Conservation (phyloP, 2,888 invertebrate genomes). For the Oxytorus armatus region DNA sequence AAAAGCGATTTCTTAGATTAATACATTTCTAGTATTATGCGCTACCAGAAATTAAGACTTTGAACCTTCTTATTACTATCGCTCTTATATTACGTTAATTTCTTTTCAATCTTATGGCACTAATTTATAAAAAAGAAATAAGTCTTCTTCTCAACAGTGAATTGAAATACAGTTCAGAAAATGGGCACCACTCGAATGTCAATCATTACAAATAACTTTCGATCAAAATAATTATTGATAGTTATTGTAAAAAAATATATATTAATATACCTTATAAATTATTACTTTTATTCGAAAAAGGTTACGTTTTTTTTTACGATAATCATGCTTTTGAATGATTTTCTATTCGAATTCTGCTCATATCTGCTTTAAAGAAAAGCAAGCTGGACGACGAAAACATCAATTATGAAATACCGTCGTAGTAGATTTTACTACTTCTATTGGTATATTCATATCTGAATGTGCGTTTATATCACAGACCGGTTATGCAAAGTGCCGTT, state of each 20-base stretch:
- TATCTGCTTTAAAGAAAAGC: not conserved
- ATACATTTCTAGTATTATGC: conserved; percentile 26
- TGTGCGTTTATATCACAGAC: conserved; percentile 51
- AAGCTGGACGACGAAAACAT: conserved; percentile 28
- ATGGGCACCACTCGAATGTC: not conserved
- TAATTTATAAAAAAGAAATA: conserved; percentile 32
- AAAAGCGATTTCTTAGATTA: conserved; percentile 8
- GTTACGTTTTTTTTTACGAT: not conserved
- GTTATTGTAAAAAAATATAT: not conserved
- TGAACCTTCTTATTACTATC: conserved; percentile 5
- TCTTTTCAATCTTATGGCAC: conserved; percentile 42
- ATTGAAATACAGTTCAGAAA: not conserved
- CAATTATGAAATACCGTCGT: not conserved
- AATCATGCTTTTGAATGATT: not conserved
- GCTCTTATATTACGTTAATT: conserved; percentile 7
- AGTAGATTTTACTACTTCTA: conserved; percentile 3
- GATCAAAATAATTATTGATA: not conserved
- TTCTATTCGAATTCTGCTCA: not conserved
- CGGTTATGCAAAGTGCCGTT: conserved; percentile 49
- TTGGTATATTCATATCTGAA: conserved; percentile 14
- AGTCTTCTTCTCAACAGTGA: conserved; percentile 1
- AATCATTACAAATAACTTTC: not conserved
- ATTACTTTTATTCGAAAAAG: not conserved
- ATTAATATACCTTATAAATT: not conserved
- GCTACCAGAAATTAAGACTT: conserved; percentile 34